Evolutionary conservation across 2,113 vertebrate genomes (phyloP).

Genomic region (Elephas maximus): DNA sequence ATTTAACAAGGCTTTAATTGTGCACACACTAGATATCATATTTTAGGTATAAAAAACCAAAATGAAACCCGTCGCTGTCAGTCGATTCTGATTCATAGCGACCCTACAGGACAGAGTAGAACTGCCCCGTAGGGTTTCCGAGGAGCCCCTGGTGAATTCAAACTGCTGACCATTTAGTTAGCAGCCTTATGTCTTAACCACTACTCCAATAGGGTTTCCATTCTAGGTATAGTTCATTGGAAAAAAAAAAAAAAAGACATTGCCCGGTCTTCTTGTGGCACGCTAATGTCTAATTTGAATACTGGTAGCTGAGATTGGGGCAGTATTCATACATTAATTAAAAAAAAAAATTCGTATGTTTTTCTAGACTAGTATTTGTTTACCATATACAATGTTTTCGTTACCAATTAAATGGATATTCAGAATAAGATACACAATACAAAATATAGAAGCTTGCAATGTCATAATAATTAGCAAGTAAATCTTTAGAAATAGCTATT

Average conservation of each 20-base stretch:
- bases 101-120: too few relatives aligned
- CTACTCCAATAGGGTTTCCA: too few relatives aligned
- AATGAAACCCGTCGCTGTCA: too few relatives aligned
- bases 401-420: neutral
- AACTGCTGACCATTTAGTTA: too few relatives aligned
- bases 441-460: neutral
- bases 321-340: neutral
- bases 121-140: too few relatives aligned
- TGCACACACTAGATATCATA: neutral
- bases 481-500: conserved; percentile 12
- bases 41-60: neutral
- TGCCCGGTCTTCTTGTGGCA: neutral
- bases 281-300: neutral
- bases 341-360: neutral
- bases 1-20: neutral
- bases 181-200: too few relatives aligned
- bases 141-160: too few relatives aligned
- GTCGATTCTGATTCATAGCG: too few relatives aligned
- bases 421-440: neutral
- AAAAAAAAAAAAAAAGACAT: neutral
- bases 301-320: neutral
- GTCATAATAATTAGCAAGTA: neutral
- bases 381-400: neutral
- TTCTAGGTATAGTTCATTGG: neutral
- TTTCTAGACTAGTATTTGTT: conserved; percentile 16